These are phyloP conservation scores for Phenganax marumi DNA, from an alignment of 92 coral and sea anemone genomes.

Conservation along the genomic window DNA sequence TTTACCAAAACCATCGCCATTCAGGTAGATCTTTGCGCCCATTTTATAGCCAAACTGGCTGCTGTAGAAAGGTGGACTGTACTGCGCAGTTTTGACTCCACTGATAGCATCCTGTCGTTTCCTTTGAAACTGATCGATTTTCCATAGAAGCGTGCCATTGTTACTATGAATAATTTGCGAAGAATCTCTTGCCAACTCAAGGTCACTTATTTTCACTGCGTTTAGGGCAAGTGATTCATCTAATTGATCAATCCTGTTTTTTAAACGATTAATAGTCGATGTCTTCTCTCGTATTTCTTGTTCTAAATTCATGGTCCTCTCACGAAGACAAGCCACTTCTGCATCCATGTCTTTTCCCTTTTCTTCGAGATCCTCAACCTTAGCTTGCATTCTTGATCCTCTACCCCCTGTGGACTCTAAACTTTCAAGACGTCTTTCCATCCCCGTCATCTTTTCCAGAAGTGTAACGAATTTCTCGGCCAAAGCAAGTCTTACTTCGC, in stretches of 20 bases:
- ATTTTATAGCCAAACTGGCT: too few species aligned
- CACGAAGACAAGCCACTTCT: neutral
- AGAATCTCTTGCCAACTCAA: neutral
- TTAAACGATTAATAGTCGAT: neutral
- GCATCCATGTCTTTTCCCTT: neutral
- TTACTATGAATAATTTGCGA: neutral
- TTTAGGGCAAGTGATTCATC: neutral
- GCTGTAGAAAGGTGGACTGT: too few species aligned
- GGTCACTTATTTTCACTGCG: neutral
- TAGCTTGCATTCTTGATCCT: neutral
- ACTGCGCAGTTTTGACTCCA: neutral
- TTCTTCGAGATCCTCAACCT: neutral
- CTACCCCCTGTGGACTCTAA: neutral
- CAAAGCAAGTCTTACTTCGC: neutral
- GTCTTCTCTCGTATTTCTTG: neutral
- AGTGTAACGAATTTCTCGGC: neutral
- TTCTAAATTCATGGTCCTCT: neutral
- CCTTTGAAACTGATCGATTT: neutral
- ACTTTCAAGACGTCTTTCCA: slow-evolving; percentile 5
- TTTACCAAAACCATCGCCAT: too few species aligned
- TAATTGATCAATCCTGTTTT: neutral
- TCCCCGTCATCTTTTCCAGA: neutral
- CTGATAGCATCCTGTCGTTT: neutral
- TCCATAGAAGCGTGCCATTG: neutral
- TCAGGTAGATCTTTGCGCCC: too few species aligned